These are phyloP conservation scores for Rhabdomys dilectus DNA, from an alignment of 2,113 vertebrate species.

Conservation along the genomic window DNA sequence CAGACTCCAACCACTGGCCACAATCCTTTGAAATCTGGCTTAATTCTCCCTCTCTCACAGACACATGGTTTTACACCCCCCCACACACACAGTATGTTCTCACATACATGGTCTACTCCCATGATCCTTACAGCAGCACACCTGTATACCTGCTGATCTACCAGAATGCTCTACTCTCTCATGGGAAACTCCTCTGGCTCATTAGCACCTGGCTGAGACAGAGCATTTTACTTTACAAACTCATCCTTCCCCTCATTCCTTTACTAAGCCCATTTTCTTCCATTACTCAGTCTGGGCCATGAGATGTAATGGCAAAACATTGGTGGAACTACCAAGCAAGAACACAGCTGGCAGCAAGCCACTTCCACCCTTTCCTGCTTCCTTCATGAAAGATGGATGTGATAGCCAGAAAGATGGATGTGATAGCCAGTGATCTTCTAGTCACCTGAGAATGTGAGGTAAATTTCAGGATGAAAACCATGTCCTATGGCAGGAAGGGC, in stretches of 20 bases:
- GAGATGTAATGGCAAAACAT: background rate
- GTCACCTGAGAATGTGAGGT: background rate
- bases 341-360: background rate
- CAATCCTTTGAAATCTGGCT: background rate
- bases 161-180: background rate
- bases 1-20: background rate
- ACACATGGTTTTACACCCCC: background rate
- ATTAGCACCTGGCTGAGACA: background rate
- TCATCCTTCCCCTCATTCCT: background rate
- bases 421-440: background rate
- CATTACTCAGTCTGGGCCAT: background rate
- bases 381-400: background rate
- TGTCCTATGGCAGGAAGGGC: background rate
- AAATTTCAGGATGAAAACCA: background rate
- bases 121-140: background rate
- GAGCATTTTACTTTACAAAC: background rate
- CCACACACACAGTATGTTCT: background rate
- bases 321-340: background rate
- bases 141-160: background rate
- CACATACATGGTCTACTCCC: background rate
- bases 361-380: background rate
- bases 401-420: conserved; percentile 1
- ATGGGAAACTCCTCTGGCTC: conserved; percentile 19
- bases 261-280: background rate
- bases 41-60: background rate